Evolutionary conservation across 1,140 invertebrate species (phyloP).

Genomic region (Lanistes nyassanus): DNA sequence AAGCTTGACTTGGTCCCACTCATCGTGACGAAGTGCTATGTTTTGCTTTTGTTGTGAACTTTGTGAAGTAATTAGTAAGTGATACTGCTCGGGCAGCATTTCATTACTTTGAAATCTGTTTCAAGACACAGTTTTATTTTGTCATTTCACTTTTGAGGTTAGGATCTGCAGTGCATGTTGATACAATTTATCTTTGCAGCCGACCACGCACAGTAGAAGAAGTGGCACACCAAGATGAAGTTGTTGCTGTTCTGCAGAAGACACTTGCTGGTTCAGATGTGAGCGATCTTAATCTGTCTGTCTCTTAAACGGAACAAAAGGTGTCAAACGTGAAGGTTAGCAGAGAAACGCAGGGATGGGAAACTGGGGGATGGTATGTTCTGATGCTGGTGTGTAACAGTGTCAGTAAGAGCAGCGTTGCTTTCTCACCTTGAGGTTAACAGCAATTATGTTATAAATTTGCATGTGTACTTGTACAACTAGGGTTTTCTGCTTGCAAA

Average conservation of each 20-base stretch:
- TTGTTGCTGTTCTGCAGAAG: constrained; percentile 91
- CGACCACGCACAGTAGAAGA: constrained; percentile 94
- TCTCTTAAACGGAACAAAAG: no score
- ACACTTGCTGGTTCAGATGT: constrained; percentile 72
- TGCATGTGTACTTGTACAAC: no score
- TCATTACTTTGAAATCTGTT: not conserved
- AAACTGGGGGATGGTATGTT: no score
- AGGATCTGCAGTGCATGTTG: not conserved
- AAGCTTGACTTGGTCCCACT: not conserved
- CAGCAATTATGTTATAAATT: no score
- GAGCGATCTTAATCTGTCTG: constrained; percentile 36
- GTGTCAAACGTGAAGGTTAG: no score
- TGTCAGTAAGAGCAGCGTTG: no score
- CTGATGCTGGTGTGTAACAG: no score
- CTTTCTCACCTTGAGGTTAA: no score
- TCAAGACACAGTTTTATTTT: not conserved
- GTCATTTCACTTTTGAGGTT: not conserved
- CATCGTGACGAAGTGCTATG: not conserved
- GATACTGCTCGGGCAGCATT: no score
- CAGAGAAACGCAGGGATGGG: no score
- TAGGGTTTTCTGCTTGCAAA: no score
- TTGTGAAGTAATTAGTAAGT: not conserved
- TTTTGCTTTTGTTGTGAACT: not conserved
- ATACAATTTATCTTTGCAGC: constrained; percentile 42
- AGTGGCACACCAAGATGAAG: constrained; percentile 96